Base-by-base conservation (phyloP, 1,140 invertebrate species). In the Lasioglossum baleicum region DNA sequence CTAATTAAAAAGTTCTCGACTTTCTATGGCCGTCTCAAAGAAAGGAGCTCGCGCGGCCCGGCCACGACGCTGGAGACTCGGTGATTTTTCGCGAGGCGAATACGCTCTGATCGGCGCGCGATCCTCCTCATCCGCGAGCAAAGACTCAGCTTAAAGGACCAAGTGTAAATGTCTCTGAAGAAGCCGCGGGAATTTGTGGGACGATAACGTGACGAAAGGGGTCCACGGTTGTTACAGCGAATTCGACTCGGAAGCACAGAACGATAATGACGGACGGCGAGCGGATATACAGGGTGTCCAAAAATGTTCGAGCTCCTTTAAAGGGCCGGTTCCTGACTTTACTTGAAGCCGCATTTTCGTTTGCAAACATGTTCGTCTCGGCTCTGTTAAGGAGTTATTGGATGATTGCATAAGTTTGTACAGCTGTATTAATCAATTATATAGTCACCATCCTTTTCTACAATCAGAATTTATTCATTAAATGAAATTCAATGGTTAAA, bases 1-100 rank as follows among this genome's bases (percentile, higher is more conserved):
- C 75, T 78, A 78, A 78, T 78, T 78, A 78, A 78, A 78, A 78
- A 78, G 60, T 72, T 72, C 75, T 78, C 75, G 40, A 68, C 53
- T 73, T 82, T 79, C 70, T 82, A 67, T 78, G 48, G 42, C 31
- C 58, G 26, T 56, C 71, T 56, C 64, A 73, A 79, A 68, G 75
- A 82, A 73, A 73, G 26, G 56, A 48, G 56, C 60, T 48, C 35
- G 35, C 53, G 17, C 53, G 53, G 17, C 67, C 20, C 17, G 20
- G 61, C 63, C 22, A 20, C 35, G 42, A 77, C 17, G 65, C 20
- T 8, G 65, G 58, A 53, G 22, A 60, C 44, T 7, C 35, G 35
- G n/a, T 13, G 42, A 70, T 64, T 78, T 77, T 71, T 31, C 8
- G 35, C 69, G n/a, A 4, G 0, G 10, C 13, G 10, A 1, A 10